Evolutionary conservation across 1,140 invertebrate species (phyloP).

Genomic region (Sweltsa coloradensis): DNA sequence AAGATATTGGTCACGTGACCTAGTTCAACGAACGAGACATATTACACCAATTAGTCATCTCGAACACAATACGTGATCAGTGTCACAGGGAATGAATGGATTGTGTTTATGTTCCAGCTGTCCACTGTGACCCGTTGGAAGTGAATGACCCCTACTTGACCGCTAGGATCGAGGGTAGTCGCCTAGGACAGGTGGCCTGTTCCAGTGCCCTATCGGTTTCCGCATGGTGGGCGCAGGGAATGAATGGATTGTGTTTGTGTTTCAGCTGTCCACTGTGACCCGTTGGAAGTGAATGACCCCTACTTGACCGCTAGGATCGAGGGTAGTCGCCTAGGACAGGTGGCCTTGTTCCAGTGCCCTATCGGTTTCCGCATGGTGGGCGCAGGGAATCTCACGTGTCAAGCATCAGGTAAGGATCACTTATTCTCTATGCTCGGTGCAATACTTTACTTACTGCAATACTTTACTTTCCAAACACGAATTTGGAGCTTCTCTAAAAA

Average conservation of each 20-base stretch:
- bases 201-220: slow-evolving; percentile 58
- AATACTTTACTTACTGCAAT: too few relatives aligned
- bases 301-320: slow-evolving; percentile 44
- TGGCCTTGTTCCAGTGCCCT: slow-evolving; percentile 51
- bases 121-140: slow-evolving; percentile 41
- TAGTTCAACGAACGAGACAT: too few relatives aligned
- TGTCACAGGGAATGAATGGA: too few relatives aligned
- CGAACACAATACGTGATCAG: too few relatives aligned
- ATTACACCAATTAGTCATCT: too few relatives aligned
- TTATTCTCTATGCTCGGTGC: too few relatives aligned
- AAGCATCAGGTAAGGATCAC: slow-evolving; percentile 54
- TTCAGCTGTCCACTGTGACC: slow-evolving; percentile 47
- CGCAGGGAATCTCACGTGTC: slow-evolving; percentile 52
- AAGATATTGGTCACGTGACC: too few relatives aligned
- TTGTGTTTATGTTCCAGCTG: too few relatives aligned
- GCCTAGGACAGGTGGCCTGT: slow-evolving; percentile 51
- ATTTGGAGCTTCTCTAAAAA: too few relatives aligned
- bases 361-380: slow-evolving; percentile 57
- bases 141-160: slow-evolving; percentile 34
- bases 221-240: too few relatives aligned
- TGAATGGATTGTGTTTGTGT: slow-evolving; percentile 17
- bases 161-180: slow-evolving; percentile 48
- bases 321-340: slow-evolving; percentile 53
- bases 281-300: slow-evolving; percentile 30
- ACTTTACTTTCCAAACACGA: too few relatives aligned